These are phyloP conservation scores for Drosophila prolongata DNA, from an alignment of 2,888 invertebrate genomes.

Conservation along the genomic window DNA sequence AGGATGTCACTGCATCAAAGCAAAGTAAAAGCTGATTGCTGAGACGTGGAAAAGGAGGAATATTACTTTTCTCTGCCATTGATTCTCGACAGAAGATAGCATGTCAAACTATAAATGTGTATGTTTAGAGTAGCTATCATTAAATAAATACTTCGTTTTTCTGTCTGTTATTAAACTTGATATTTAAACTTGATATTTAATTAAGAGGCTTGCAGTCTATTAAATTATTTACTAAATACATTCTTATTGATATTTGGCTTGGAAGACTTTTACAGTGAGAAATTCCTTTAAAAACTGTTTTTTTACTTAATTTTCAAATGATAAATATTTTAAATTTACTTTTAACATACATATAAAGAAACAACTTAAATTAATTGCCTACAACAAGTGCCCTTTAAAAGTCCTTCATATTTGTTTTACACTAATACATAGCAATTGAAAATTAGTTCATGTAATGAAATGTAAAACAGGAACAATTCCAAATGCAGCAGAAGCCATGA, in stretches of 20 bases:
- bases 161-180: not conserved
- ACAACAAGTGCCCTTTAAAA: no score
- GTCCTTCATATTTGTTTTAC: no score
- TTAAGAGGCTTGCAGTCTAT: constrained; percentile 4
- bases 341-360: no score
- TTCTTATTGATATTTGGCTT: not conserved
- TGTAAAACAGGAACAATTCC: no score
- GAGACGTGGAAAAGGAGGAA: not conserved
- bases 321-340: no score
- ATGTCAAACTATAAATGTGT: not conserved
- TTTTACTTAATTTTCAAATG: no score
- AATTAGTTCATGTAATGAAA: no score
- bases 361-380: no score
- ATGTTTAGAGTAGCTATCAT: constrained; percentile 2
- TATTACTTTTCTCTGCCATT: constrained; percentile 13
- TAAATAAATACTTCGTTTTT: constrained; percentile 15
- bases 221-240: constrained; percentile 1
- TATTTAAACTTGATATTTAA: not conserved
- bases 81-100: no score
- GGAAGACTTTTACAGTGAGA: not conserved
- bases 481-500: no score
- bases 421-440: no score
- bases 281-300: no score
- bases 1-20: constrained; percentile 13
- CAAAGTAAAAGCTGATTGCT: constrained; percentile 10